These are phyloP conservation scores for Nomada lathburiana DNA, from an alignment of 2,888 invertebrate genomes.

Conservation along the genomic window DNA sequence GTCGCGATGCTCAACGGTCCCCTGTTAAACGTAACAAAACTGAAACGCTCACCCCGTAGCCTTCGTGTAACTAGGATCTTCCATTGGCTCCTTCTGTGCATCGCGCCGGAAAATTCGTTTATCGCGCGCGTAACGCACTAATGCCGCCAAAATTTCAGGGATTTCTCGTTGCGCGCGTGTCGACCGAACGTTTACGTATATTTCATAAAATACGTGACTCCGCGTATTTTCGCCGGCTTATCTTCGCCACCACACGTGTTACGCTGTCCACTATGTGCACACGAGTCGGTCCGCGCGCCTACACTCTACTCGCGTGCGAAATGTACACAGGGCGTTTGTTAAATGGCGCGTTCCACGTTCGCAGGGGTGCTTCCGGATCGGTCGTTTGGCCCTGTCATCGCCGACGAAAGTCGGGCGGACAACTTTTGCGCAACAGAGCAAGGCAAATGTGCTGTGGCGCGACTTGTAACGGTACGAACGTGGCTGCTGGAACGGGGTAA, in stretches of 20 bases:
- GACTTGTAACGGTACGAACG: too few species aligned
- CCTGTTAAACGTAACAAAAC: too few species aligned
- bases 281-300: background rate
- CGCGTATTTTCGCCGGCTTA: constrained; percentile 79
- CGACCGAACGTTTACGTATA: constrained; percentile 58
- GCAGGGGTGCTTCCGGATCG: background rate
- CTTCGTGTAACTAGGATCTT: constrained; percentile 7
- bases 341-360: constrained; percentile 7
- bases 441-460: too few species aligned
- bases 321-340: constrained; percentile 18
- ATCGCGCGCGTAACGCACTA: constrained; percentile 50
- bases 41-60: too few species aligned
- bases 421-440: too few species aligned
- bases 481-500: too few species aligned
- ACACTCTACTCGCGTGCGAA: background rate
- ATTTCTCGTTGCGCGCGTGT: background rate
- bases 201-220: constrained; percentile 82
- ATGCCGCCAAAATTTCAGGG: constrained; percentile 54
- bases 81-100: constrained; percentile 47
- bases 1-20: too few species aligned
- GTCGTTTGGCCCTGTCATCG: background rate
- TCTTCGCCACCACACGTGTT: constrained; percentile 76
- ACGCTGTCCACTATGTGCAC: constrained; percentile 50
- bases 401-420: too few species aligned
- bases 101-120: constrained; percentile 62